A percentile compares a stretch with the other conserved stretches of the same genome.
These are phyloP conservation scores for Gymnothorax reevesii DNA, from an alignment of 2,797 vertebrate genomes.

Conservation along the genomic window DNA sequence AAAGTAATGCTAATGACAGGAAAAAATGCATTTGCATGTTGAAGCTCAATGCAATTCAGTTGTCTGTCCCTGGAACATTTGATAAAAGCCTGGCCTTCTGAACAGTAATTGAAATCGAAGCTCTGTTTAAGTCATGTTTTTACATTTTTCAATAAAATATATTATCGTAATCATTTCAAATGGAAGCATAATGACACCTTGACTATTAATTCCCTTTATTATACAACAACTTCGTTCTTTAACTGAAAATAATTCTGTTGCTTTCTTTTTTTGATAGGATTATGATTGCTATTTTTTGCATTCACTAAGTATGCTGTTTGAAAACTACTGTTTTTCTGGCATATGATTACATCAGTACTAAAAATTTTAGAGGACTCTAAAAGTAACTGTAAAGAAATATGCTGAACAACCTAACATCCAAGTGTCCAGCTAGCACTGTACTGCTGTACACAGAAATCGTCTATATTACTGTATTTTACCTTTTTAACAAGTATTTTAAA, in stretches of 20 bases:
- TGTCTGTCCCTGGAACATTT: constrained; percentile 32
- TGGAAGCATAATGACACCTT: not conserved
- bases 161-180: constrained; percentile 17
- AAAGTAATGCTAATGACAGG: constrained; percentile 36
- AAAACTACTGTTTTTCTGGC: not conserved
- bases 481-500: not conserved
- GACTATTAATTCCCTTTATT: not conserved
- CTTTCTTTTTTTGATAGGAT: not conserved
- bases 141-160: not conserved
- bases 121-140: not conserved
- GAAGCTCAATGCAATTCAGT: constrained; percentile 9
- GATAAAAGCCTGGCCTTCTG: constrained; percentile 8
- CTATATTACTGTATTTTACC: not conserved
- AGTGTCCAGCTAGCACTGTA: not conserved
- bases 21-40: constrained; percentile 33
- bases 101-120: not conserved
- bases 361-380: not conserved
- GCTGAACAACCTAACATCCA: no score
- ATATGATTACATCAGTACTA: not conserved
- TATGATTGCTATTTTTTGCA: not conserved
- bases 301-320: not conserved
- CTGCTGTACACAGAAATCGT: not conserved
- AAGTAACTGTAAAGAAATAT: not conserved
- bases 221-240: not conserved
- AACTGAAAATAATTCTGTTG: not conserved